Percentiles rank a stretch among this genome's conserved stretches.
These are phyloP conservation scores for Bettongia penicillata DNA, from an alignment of 2,113 vertebrate species.

Conservation along the genomic window DNA sequence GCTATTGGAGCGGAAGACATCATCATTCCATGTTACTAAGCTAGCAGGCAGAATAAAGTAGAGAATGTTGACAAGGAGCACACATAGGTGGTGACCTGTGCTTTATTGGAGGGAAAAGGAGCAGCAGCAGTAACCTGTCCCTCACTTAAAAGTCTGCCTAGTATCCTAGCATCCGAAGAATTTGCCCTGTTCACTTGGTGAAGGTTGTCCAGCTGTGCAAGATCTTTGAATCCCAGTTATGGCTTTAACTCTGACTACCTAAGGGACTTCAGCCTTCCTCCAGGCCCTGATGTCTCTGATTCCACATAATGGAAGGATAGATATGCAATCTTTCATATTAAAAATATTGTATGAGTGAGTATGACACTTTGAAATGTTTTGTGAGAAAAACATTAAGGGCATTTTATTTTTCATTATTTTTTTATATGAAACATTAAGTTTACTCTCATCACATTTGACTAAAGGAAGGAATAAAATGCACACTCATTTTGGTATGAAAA, in stretches of 20 bases:
- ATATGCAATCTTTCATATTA: constrained; percentile 7
- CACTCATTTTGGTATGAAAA: too few species aligned
- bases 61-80: background rate
- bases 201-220: background rate
- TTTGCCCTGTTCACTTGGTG: background rate
- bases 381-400: constrained; percentile 6
- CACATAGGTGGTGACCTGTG: background rate
- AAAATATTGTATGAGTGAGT: background rate
- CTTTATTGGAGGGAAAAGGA: background rate
- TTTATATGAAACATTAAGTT: too few species aligned
- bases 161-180: background rate
- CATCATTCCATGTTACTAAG: too few species aligned
- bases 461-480: too few species aligned
- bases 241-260: background rate
- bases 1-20: background rate
- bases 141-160: background rate
- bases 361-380: constrained; percentile 31
- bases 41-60: background rate
- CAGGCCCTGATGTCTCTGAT: background rate
- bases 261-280: background rate
- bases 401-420: background rate
- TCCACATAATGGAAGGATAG: background rate
- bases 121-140: background rate
- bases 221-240: background rate
- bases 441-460: too few species aligned